Conservation (phyloP, 1,140 invertebrate genomes). For the Scylla paramamosain region DNA sequence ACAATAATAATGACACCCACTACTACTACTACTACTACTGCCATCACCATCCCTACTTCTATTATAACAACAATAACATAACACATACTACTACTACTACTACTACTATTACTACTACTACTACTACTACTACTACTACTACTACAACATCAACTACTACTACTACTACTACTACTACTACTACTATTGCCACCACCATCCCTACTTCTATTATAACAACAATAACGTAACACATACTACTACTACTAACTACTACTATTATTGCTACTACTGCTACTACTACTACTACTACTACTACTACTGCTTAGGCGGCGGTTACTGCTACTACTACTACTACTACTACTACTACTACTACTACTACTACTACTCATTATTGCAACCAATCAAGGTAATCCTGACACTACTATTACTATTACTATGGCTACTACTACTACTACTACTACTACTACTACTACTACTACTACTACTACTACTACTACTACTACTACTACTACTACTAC, state of each 20-base stretch:
- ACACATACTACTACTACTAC: not conserved
- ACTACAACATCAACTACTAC: too few species aligned
- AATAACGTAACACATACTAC: not conserved
- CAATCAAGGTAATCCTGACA: too few species aligned
- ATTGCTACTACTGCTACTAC: not conserved
- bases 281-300: not conserved
- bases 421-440: not conserved
- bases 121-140: not conserved
- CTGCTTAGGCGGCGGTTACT: too few species aligned
- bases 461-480: not conserved
- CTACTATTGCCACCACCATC: not conserved
- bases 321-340: too few species aligned
- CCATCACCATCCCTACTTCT: not conserved
- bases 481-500: not conserved
- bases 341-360: too few species aligned
- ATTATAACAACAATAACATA: not conserved
- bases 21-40: too few species aligned
- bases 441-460: not conserved
- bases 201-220: not conserved
- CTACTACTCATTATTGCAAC: too few species aligned
- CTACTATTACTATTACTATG: not conserved
- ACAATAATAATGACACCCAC: too few species aligned
- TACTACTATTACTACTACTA: not conserved
- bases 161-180: too few species aligned
- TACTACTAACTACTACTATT: not conserved